These are phyloP conservation scores for Metridium senile DNA, from an alignment of 92 coral and sea anemone species.

Conservation along the genomic window DNA sequence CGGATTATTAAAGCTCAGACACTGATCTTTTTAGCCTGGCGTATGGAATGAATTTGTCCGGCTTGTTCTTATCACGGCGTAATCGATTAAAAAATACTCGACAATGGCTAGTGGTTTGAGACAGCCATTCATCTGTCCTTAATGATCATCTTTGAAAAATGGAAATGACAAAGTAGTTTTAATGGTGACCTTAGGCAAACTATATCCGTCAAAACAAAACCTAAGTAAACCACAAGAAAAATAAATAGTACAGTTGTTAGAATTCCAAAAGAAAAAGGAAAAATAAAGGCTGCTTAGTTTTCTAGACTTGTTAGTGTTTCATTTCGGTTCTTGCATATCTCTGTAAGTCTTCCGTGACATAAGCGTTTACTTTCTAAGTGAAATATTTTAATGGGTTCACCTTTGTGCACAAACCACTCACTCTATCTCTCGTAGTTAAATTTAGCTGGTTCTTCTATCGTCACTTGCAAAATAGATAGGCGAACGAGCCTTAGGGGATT, in stretches of 20 bases:
- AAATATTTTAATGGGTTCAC: slow-evolving; percentile 27
- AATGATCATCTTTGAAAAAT: slow-evolving; percentile 7
- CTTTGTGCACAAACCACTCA: slow-evolving; percentile 6
- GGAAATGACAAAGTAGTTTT: neutral
- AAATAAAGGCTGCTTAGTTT: too few relatives aligned
- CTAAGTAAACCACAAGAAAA: too few relatives aligned
- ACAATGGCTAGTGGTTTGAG: neutral
- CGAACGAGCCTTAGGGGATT: slow-evolving; percentile 7
- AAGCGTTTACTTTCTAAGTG: slow-evolving; percentile 17
- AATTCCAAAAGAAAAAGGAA: too few relatives aligned
- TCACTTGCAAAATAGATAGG: slow-evolving; percentile 19
- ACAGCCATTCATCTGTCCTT: slow-evolving; percentile 12
- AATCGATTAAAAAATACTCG: slow-evolving; percentile 17
- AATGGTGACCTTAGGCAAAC: neutral
- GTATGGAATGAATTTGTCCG: slow-evolving; percentile 15
- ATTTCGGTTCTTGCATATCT: neutral
- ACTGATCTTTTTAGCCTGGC: neutral
- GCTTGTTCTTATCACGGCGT: neutral
- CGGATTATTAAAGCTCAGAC: neutral
- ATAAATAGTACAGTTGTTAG: too few relatives aligned
- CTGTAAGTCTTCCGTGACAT: slow-evolving; percentile 22
- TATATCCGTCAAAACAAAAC: neutral
- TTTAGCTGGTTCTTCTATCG: slow-evolving; percentile 26
- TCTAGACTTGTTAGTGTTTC: neutral
- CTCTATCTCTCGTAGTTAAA: slow-evolving; percentile 21